Evolutionary conservation across 2,113 vertebrate genomes (phyloP).

Genomic region (Cromileptes altivelis): DNA sequence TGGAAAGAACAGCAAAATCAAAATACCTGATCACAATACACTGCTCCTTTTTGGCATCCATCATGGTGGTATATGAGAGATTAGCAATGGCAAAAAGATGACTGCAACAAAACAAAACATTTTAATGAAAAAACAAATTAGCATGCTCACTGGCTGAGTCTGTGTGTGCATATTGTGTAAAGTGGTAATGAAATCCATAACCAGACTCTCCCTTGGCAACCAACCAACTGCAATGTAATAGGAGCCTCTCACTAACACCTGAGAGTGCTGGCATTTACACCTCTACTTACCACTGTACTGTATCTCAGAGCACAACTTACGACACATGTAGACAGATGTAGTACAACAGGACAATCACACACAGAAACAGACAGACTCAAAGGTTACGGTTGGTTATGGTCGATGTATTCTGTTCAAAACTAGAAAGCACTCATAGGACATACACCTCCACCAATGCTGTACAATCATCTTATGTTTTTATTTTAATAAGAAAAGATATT

Average conservation of each 20-base stretch:
- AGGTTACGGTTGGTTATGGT: slow-evolving; percentile 7
- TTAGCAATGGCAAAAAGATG: slow-evolving; percentile 97
- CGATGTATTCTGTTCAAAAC: background rate
- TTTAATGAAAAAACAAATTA: background rate
- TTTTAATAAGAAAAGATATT: too few species aligned
- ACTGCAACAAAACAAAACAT: slow-evolving; percentile 78
- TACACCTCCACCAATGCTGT: background rate
- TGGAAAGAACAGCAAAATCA: background rate
- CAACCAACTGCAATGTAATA: slow-evolving; percentile 60
- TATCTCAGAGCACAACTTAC: slow-evolving; percentile 21
- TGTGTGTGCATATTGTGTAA: slow-evolving; percentile 25
- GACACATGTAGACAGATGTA: slow-evolving; percentile 49
- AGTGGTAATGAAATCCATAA: slow-evolving; percentile 68
- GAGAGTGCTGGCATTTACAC: slow-evolving; percentile 66
- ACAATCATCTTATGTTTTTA: background rate
- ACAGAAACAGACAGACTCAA: slow-evolving; percentile 7
- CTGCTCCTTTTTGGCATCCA: slow-evolving; percentile 98
- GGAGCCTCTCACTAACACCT: slow-evolving; percentile 65
- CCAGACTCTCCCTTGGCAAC: slow-evolving; percentile 72
- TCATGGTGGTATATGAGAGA: slow-evolving; percentile 93
- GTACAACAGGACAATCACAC: slow-evolving; percentile 17
- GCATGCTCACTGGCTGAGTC: background rate
- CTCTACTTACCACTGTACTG: slow-evolving; percentile 29
- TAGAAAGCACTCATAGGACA: background rate
- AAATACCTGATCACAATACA: slow-evolving; percentile 96